Evolutionary conservation across 2,797 vertebrate species (phyloP).

Genomic region (Lepus oiostolus): DNA sequence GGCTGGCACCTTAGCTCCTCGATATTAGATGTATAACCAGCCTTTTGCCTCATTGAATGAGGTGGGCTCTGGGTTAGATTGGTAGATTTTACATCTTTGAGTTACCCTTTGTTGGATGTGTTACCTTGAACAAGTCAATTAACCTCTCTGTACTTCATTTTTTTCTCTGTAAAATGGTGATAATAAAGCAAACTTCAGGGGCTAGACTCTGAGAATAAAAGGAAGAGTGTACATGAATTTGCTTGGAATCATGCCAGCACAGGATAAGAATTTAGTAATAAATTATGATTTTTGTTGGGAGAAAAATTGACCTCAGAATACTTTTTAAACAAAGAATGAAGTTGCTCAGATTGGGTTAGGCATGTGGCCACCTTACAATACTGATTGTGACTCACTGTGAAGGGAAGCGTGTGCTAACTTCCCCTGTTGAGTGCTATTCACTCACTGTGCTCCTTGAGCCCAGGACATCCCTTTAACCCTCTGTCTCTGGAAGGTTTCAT

Average conservation of each 20-base stretch:
- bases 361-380: background rate
- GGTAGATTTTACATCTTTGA: background rate
- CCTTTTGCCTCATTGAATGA: background rate
- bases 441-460: background rate
- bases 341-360: background rate
- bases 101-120: background rate
- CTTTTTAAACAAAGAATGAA: background rate
- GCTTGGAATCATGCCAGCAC: background rate
- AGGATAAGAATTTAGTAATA: background rate
- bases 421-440: background rate
- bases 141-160: conserved; percentile 16
- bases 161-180: conserved; percentile 14
- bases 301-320: conserved; percentile 9
- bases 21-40: background rate
- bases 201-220: background rate
- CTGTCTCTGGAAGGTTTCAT: background rate
- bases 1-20: background rate
- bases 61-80: background rate
- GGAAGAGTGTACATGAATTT: background rate
- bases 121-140: background rate
- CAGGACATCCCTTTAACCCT: background rate
- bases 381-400: background rate
- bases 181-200: background rate
- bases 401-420: background rate
- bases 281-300: background rate